A percentile compares a stretch with the other conserved stretches of the same genome.
Evolutionary conservation across 2,888 invertebrate species (phyloP).

Genomic region (Caenorhabditis becei): DNA sequence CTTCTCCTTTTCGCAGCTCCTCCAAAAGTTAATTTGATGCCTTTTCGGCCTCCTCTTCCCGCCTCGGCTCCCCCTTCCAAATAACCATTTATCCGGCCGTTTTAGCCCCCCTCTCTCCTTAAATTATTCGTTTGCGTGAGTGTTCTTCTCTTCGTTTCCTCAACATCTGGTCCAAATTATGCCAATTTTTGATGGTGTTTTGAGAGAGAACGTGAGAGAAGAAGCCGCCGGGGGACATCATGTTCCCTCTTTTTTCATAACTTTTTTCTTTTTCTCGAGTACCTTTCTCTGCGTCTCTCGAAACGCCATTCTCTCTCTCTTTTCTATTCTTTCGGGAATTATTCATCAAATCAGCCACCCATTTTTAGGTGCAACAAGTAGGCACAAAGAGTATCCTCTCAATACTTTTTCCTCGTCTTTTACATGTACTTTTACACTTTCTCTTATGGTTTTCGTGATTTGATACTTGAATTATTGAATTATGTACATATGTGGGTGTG

Average conservation of each 20-base stretch:
- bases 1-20: background rate
- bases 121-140: slow-evolving; percentile 39
- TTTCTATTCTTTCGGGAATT: slow-evolving; percentile 23
- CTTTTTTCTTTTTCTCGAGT: slow-evolving; percentile 31
- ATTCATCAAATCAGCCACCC: slow-evolving; percentile 48
- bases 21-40: slow-evolving; percentile 41
- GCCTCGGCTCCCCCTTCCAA: slow-evolving; percentile 1
- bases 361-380: slow-evolving; percentile 49
- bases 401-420: background rate
- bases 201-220: slow-evolving; percentile 22
- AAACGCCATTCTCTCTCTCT: slow-evolving; percentile 8
- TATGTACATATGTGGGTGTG: no score
- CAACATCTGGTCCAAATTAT: slow-evolving; percentile 54
- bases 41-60: slow-evolving; percentile 12
- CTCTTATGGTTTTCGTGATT: background rate
- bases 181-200: slow-evolving; percentile 41
- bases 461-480: background rate
- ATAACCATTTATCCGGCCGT: slow-evolving; percentile 43
- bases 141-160: slow-evolving; percentile 1
- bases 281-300: slow-evolving; percentile 27
- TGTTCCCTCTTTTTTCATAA: slow-evolving; percentile 31
- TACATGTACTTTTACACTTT: background rate
- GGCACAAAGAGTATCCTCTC: background rate
- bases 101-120: slow-evolving; percentile 20
- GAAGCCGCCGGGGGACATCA: background rate